A percentile compares a stretch with the other conserved stretches of the same genome.
phyloP scores from a whole-genome alignment of 1,140 invertebrate species.

The Drosophila jambulina region DNA sequence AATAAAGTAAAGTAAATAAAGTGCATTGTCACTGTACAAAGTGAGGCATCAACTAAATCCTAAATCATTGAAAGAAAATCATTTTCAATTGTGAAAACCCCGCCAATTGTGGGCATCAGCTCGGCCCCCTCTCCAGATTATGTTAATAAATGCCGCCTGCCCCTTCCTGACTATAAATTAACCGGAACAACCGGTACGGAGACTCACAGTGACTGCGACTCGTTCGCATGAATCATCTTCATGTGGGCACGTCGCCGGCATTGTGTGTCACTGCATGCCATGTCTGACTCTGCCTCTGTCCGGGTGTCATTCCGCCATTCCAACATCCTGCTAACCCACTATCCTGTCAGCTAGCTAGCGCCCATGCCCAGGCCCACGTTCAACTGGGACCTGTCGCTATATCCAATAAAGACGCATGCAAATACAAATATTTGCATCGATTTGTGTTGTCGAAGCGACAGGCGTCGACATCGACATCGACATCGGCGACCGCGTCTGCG shows the following conservation, averaged over 20 bases:
- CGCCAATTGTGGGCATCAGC: background rate
- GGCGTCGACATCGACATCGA: constrained; percentile 29
- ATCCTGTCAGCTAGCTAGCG: constrained; percentile 8
- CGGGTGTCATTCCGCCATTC: constrained; percentile 17
- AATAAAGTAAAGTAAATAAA: too few species aligned
- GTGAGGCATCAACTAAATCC: background rate
- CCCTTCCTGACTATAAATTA: constrained; percentile 30
- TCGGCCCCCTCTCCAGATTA: background rate
- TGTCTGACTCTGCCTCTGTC: constrained; percentile 29
- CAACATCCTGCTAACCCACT: constrained; percentile 17
- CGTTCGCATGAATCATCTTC: constrained; percentile 47
- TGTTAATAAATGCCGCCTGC: constrained; percentile 8
- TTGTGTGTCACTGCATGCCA: constrained; percentile 48
- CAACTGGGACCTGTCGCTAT: constrained; percentile 39
- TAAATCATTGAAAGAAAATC: background rate
- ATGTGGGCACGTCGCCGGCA: constrained; percentile 45
- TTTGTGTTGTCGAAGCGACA: constrained; percentile 69
- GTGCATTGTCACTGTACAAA: background rate
- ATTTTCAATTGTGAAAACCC: background rate
- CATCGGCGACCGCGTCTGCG: background rate
- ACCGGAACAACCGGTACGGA: constrained; percentile 20
- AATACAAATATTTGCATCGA: constrained; percentile 83
- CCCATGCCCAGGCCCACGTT: background rate
- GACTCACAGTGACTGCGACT: constrained; percentile 17
- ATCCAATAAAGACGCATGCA: constrained; percentile 72